Evolutionary conservation across 2,888 invertebrate species (phyloP), one percentile per base, ranked within the genome.

Genomic region (Sympetrum striolatum): DNA sequence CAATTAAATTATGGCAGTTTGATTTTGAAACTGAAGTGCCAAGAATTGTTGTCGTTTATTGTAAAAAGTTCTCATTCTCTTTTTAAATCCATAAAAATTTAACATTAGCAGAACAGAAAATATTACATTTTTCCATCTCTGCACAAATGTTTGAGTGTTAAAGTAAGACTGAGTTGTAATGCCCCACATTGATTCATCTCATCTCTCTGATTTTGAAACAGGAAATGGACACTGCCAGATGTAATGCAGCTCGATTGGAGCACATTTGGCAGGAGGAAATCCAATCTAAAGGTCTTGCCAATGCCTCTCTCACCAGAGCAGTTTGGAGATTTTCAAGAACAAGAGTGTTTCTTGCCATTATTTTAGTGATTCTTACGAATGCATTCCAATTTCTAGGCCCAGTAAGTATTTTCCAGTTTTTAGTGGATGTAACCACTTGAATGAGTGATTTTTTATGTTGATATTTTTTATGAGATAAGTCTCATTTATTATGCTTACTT

Each of bases 371-470:
- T n/a, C 37, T 80, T n/a, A 90, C 90, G 18, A 90, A 90, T 80
- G 53, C 44, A 18, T 90, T 90, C 80, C 90, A 90, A 22, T 90
- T 90, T 90, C 39, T 90, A 37, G 90, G 90, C 6, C 90, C 90
- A 44, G 90, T 90, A 80, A 80, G 90, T 80, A 14, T 37, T 48
- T 37, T 14, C 4, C 37, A 82, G 25, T 10, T 31, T 31, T 15
- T 6, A 79, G 31, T 79, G 1, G 8, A 79, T 79, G 79, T 31
- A 79, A 15, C 8, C 31, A 4, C n/a, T 25, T 10, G 35, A 5
- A 79, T 48, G 44, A 10, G 44, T 6, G 10, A 44, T 44, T 44
- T 10, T 58, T 31, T 3, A 25, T 48, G 0, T 25, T 81, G 80
- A 48, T n/a, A 31, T 25, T 8, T 25, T 48, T 14, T 15, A 18